A percentile compares a stretch with the other conserved stretches of the same genome.
phyloP scores from a whole-genome alignment of 2,113 vertebrate species.

The Ovis canadensis region DNA sequence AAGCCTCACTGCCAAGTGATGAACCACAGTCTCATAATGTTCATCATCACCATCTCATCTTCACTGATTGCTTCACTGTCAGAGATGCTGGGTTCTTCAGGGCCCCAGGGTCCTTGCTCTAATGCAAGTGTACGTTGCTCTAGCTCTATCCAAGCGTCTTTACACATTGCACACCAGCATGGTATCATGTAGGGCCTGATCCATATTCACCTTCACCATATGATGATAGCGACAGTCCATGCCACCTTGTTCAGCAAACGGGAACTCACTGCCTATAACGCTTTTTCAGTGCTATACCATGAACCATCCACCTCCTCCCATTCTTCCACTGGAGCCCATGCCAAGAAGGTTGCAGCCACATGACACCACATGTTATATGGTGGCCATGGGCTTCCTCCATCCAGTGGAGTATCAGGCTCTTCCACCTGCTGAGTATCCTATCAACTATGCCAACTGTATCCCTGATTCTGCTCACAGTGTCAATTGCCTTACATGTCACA shows the following conservation, averaged over 20 bases:
- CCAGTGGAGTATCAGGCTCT: neutral
- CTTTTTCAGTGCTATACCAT: neutral
- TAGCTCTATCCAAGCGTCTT: neutral
- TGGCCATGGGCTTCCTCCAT: neutral
- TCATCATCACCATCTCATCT: neutral
- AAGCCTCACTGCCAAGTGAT: neutral
- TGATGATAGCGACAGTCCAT: fast-evolving
- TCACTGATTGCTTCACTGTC: neutral
- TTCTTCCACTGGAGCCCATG: neutral
- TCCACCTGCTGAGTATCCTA: neutral
- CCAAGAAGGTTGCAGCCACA: neutral
- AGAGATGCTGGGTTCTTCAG: neutral
- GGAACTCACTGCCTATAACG: neutral
- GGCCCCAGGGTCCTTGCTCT: neutral
- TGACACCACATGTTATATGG: neutral
- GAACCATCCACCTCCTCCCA: neutral
- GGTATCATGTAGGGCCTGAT: neutral
- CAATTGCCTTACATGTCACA: neutral
- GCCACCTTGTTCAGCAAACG: neutral
- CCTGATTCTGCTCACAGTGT: neutral
- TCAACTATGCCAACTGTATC: neutral
- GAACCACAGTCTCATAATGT: neutral
- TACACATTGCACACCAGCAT: neutral
- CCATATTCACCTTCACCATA: neutral
- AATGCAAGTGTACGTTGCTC: neutral